Evolutionary conservation across 2,888 invertebrate species (phyloP).

Genomic region (Sarcophaga variegata): DNA sequence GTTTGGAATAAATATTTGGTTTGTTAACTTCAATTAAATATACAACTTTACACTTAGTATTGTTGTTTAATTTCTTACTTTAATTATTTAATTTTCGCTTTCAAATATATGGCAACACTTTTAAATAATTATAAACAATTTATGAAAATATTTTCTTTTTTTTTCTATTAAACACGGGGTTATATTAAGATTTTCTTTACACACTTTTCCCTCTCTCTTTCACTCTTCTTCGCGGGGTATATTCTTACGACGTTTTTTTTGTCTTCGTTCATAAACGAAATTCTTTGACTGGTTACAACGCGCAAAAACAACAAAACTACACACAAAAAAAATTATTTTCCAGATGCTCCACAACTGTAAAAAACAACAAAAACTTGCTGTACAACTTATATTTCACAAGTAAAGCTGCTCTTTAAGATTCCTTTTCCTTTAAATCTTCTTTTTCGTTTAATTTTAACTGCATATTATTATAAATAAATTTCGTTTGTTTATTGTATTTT

Average conservation of each 20-base stretch:
- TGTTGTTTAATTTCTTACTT: neutral
- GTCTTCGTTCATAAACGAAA: slow-evolving; percentile 18
- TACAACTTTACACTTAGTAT: neutral
- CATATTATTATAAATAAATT: neutral
- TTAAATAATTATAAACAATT: slow-evolving; percentile 8
- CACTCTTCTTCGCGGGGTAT: neutral
- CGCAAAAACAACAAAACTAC: neutral
- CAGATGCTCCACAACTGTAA: slow-evolving; percentile 40
- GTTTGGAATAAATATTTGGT: slow-evolving; percentile 11
- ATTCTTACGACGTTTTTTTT: neutral
- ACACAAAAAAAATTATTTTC: slow-evolving; percentile 1
- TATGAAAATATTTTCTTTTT: neutral
- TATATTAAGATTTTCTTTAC: neutral
- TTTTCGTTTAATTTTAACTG: neutral
- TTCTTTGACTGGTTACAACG: slow-evolving; percentile 32
- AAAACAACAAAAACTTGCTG: slow-evolving; percentile 50
- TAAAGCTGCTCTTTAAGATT: too few relatives aligned
- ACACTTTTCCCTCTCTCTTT: neutral
- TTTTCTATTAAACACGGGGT: slow-evolving; percentile 11
- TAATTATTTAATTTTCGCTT: neutral
- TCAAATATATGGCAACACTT: slow-evolving; percentile 38
- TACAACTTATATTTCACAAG: slow-evolving; percentile 39
- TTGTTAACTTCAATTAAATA: slow-evolving; percentile 15
- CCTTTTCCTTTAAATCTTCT: too few relatives aligned
- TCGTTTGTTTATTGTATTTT: too few relatives aligned